Percentiles rank a stretch among this genome's conserved stretches.
Evolutionary conservation across 2,888 invertebrate genomes (phyloP).

Genomic region (Folsomia manolachei): DNA sequence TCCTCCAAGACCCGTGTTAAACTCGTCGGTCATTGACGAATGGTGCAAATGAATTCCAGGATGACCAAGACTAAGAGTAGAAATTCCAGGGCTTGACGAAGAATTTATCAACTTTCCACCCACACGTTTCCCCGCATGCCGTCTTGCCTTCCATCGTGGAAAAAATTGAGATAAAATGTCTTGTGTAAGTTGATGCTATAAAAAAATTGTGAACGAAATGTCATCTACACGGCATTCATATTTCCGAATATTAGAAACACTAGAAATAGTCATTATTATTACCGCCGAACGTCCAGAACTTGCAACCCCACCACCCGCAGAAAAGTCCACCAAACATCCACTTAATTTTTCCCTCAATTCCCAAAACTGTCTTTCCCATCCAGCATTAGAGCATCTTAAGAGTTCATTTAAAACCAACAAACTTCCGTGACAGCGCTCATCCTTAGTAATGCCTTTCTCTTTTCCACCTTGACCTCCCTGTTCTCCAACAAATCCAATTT

Average conservation of each 20-base stretch:
- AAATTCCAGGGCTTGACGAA: conserved; percentile 29
- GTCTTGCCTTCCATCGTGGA: conserved; percentile 38
- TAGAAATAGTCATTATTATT: not conserved
- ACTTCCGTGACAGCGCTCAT: conserved; percentile 90
- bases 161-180: conserved; percentile 41
- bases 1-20: conserved; percentile 20
- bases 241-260: no score
- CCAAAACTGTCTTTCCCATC: conserved; percentile 78
- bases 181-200: conserved; percentile 28
- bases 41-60: conserved; percentile 28
- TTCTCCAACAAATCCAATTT: conserved; percentile 74
- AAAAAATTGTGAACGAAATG: not conserved
- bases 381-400: conserved; percentile 81
- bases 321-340: conserved; percentile 33
- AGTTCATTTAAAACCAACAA: conserved; percentile 90
- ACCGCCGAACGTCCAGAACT: conserved; percentile 32
- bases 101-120: conserved; percentile 27
- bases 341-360: conserved; percentile 63
- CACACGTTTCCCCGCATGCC: conserved; percentile 35
- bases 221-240: not conserved
- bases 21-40: conserved; percentile 34
- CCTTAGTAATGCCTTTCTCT: conserved; percentile 76
- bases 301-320: conserved; percentile 26
- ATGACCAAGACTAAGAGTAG: conserved; percentile 18
- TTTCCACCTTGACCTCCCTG: conserved; percentile 66